A percentile compares a stretch with the other conserved stretches of the same genome.
These are phyloP conservation scores for Euura lappo DNA, from an alignment of 1,140 invertebrate genomes.

Conservation along the genomic window DNA sequence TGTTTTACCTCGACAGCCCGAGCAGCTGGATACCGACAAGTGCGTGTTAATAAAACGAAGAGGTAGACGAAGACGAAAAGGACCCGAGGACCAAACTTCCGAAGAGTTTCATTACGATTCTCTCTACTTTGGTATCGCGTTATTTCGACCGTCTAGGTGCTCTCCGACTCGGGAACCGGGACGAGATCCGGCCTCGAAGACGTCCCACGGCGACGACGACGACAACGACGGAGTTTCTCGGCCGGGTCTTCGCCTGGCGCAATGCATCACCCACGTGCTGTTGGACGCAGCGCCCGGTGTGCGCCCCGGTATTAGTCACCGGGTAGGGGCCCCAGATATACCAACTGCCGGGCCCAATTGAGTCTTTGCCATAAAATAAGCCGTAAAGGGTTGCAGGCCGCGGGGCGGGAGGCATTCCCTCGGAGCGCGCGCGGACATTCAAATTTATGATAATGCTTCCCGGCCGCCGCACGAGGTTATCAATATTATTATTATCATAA, in stretches of 20 bases:
- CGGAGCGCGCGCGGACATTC: conserved; percentile 46
- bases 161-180: background rate
- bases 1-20: conserved; percentile 11
- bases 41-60: conserved; percentile 15
- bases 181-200: conserved; percentile 3
- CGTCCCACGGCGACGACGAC: conserved; percentile 38
- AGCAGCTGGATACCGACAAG: conserved; percentile 15
- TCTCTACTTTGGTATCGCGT: too few relatives aligned
- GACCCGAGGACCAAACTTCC: background rate
- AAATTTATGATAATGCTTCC: conserved; percentile 58
- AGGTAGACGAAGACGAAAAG: background rate
- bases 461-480: conserved; percentile 45
- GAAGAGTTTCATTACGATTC: background rate
- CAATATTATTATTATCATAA: conserved; percentile 38
- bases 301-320: conserved; percentile 46
- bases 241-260: conserved; percentile 18
- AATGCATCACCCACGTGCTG: conserved; percentile 39
- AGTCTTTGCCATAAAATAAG: conserved; percentile 60
- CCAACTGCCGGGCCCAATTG: conserved; percentile 52
- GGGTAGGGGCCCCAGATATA: conserved; percentile 24
- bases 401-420: conserved; percentile 22
- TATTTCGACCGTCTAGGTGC: background rate
- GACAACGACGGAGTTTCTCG: conserved; percentile 6
- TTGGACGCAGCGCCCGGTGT: conserved; percentile 25
- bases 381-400: conserved; percentile 46